Evolutionary conservation across 2,113 vertebrate species (phyloP), one percentile per base, ranked within the genome.

Genomic region (Centropus unirufus): DNA sequence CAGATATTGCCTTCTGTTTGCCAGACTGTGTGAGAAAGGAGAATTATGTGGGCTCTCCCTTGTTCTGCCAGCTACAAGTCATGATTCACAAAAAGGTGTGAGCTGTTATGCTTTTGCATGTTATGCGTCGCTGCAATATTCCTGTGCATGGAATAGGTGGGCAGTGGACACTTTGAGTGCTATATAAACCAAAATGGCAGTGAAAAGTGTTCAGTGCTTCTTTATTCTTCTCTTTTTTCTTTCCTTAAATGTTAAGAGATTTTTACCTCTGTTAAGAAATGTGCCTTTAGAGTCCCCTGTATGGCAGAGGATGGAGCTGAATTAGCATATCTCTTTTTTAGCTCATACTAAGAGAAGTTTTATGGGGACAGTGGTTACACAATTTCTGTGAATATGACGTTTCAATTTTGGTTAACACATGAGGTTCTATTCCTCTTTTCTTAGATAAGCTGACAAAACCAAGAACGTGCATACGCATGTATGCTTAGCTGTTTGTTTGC

Each of bases 391-490:
- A 79, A 93, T 83, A n/a, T n/a, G 6, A 61, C 83, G 40, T 54
- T 86, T 88, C 23, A 14, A 0, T 76, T 86, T 80, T 73, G 36
- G n/a, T 66, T 30, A 32, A 3, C 0, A 1, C 29, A 27, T 90
- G 21, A 81, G 59, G 27, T 94, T 90, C 39, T 59, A 3, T 63
- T 90, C 23, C 23, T 82, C 67, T 90, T 54, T 70, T 79, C 47
- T 84, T 14, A 36, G 34, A 23, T 59, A 59, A 87, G 12, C 19
- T 68, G 74, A 42, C 1, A 3, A 21, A 49, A 80, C 2, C 13
- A 27, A 24, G 44, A 22, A 51, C 32, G 7, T 27, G 14, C 40
- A 8, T 62, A 8, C 44, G 16, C 30, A 39, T 0, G 0, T 72
- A 42, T 3, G 2, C 9, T 34, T 4, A 0, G 27, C 63, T 27